Conservation (phyloP, 2,888 invertebrate genomes). For the Nomada ruficornis region DNA sequence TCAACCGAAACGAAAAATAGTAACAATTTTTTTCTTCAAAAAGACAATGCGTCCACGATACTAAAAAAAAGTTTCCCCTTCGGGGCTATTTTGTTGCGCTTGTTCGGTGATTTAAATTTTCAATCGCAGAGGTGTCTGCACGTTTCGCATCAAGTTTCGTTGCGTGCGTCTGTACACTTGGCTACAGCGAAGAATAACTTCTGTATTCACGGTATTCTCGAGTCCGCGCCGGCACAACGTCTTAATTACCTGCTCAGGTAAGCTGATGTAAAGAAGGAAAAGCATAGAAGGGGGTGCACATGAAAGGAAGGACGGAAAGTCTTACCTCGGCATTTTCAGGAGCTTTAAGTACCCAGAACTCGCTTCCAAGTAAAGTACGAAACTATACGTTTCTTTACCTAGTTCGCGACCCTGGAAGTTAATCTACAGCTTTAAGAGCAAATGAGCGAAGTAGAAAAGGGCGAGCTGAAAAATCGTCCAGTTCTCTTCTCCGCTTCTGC, state of each 20-base stretch:
- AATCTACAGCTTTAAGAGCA: constrained; percentile 45
- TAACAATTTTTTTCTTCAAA: too few relatives aligned
- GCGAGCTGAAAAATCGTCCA: constrained; percentile 36
- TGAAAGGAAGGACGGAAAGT: constrained; percentile 23
- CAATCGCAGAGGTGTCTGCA: neutral
- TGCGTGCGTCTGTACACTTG: neutral
- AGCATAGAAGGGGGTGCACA: neutral
- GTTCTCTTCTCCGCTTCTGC: neutral
- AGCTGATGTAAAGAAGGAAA: constrained; percentile 34
- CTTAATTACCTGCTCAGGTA: constrained; percentile 59
- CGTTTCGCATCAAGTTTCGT: neutral
- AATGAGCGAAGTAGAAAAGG: constrained; percentile 41
- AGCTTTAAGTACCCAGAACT: constrained; percentile 51
- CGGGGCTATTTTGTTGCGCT: neutral
- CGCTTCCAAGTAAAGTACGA: constrained; percentile 45
- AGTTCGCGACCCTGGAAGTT: constrained; percentile 47
- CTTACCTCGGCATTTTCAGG: constrained; percentile 44
- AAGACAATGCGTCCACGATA: too few relatives aligned
- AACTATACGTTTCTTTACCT: constrained; percentile 49
- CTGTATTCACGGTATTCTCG: constrained; percentile 21
- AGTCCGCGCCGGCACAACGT: constrained; percentile 18
- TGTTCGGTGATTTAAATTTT: neutral
- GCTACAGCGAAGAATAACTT: constrained; percentile 30
- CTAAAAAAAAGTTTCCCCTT: too few relatives aligned
- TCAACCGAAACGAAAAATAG: too few relatives aligned